Base-by-base conservation (phyloP, 2,888 invertebrate species). In the Cepaea hortensis region DNA sequence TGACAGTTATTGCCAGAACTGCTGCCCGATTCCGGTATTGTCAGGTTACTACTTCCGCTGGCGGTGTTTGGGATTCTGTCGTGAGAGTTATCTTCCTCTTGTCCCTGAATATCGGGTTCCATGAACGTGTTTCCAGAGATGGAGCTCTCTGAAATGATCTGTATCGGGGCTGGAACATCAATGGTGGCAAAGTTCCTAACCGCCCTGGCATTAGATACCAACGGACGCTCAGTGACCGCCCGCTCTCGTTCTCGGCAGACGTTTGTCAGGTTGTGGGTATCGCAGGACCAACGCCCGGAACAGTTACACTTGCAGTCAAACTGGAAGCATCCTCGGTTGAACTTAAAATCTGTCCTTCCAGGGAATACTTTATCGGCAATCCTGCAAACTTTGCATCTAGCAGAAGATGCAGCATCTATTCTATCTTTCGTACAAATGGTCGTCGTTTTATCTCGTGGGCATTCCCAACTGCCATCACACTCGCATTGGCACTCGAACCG, bases 401-500 rank as follows among this genome's bases (percentile, higher is more conserved):
- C 20, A 13, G 85, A 70, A 7, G 82, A 55, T 3, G 73, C 55
- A 11, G 61, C 35, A 4, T 50, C 55, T 13, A 3, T 11, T 7
- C 46, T 46, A 5, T 55, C 84, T 20, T 77, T 7, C 15, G 61
- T 35, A 75, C 89, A 92, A 13, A 89, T 90, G 82, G 92, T 86
- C 1, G 88, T 88, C 4, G 92, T 90, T 23, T 87, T 88, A n/a
- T 90, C 89, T 46, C 89, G 90, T 1, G 91, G 91, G 76, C 93
- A 93, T 46, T 91, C 87, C 91, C 92, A 92, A 55, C 90, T 88
- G 6, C 93, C 93, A 76, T 92, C 91, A 88, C 93, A 93, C 61
- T 91, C 90, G 86, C 92, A 93, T 15, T 77, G 81, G 81, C 93
- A 93, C 13, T 89, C 76, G 72, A 91, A 93, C 65, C 90, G 87